Base-by-base conservation (phyloP, 2,888 invertebrate genomes). In the Cerastis rubricosa region DNA sequence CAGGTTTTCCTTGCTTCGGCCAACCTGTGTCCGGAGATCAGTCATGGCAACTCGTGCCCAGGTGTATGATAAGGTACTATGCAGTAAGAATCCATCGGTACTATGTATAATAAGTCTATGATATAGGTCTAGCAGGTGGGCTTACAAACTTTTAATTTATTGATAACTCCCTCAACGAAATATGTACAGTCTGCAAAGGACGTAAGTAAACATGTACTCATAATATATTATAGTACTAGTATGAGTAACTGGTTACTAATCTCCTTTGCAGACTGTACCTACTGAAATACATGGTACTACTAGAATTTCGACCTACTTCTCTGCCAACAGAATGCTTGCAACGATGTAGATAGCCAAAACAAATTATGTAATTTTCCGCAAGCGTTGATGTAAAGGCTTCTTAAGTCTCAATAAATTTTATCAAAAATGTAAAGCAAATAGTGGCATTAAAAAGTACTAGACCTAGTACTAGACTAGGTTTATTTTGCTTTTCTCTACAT, bases 331-430 rank as follows among this genome's bases (percentile, higher is more conserved):
- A 78, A 51, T 57, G 14, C 19, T 71, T 47, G 29, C 64, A 71
- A 25, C 54, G 35, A 49, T 76, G 67, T 68, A 77, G 54, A 72
- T 76, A 49, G 43, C 63, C 19, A 54, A 54, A 82, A 54, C n/a
- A 67, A 67, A 76, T 81, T 54, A 65, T 35, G 54, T 54, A 61
- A 71, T 84, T 73, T 84, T 72, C 61, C 43, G 40, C 29, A 57
- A 65, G 54, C 61, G 22, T 22, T 54, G 67, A 66, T 54, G 69
- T 57, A 14, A 65, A 57, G 29, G 45, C 9, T 51, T 61, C 49
- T 45, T 54, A 47, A 47, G 2, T 45, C 22, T 35, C 25, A 35
- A 59, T 51, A 7, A 47, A 49, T 49, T 57, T n/a, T 0, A 11
- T 67, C 8, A 43, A 35, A 43, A 14, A 29, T 8, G 11, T 45